phyloP scores from a whole-genome alignment of 2,113 vertebrate genomes.

The Leptosomus discolor region DNA sequence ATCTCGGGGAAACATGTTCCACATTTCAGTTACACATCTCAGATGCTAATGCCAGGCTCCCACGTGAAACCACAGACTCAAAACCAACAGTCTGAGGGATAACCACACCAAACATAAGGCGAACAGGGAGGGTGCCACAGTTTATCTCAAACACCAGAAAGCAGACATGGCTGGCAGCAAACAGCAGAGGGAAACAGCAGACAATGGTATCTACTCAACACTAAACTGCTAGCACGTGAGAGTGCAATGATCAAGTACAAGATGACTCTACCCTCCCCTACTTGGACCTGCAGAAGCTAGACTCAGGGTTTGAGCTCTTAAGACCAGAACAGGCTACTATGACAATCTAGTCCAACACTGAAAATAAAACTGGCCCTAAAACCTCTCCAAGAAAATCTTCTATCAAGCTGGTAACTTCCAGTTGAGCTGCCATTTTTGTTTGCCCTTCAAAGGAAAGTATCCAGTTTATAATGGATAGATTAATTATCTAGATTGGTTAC shows the following conservation, averaged over 20 bases:
- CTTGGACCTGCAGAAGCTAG: not conserved
- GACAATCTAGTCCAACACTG: not conserved
- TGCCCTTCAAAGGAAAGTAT: not conserved
- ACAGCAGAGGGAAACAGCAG: not conserved
- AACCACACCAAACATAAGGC: not conserved
- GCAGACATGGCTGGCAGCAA: not conserved
- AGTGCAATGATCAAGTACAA: not conserved
- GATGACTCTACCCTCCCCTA: not conserved
- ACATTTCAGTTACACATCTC: not conserved
- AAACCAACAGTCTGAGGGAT: not conserved
- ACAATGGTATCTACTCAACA: not conserved
- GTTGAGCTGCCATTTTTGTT: not conserved
- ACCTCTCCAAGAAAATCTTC: not conserved
- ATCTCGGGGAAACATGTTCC: not conserved
- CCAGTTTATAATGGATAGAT: not conserved
- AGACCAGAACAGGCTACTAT: not conserved
- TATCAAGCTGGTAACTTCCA: not conserved
- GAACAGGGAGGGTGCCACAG: not conserved
- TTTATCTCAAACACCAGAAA: not conserved
- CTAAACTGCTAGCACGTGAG: accelerated
- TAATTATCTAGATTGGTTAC: not conserved
- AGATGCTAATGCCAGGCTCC: not conserved
- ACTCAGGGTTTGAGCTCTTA: not conserved
- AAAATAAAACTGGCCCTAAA: not conserved
- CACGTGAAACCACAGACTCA: not conserved